A percentile compares a stretch with the other conserved stretches of the same genome.
phyloP scores from a whole-genome alignment of 2,888 invertebrate species.

The Aphelenchoides bicaudatus region DNA sequence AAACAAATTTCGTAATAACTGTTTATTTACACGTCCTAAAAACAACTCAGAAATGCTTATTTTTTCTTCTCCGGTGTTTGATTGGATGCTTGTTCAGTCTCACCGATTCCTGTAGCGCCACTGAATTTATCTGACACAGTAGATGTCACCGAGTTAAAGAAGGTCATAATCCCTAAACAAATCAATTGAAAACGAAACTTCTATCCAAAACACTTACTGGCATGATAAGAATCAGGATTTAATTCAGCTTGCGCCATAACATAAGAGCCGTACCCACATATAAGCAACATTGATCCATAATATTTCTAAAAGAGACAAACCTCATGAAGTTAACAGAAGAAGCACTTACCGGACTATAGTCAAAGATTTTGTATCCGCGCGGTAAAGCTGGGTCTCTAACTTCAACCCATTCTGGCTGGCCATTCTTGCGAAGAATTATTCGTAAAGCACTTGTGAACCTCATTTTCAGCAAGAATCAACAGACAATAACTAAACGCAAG shows the following conservation, averaged over 20 bases:
- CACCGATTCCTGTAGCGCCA: no score
- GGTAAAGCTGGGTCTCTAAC: not conserved
- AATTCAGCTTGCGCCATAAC: conserved; percentile 42
- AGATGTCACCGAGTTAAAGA: no score
- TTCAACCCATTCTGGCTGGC: conserved; percentile 5
- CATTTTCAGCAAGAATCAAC: no score
- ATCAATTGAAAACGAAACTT: not conserved
- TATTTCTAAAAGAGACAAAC: conserved; percentile 9
- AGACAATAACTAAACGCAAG: no score
- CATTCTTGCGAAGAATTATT: not conserved
- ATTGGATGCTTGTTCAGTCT: no score
- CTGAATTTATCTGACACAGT: no score
- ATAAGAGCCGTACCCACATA: conserved; percentile 25
- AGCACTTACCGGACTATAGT: conserved; percentile 16
- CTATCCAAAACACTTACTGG: conserved; percentile 38
- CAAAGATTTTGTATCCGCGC: conserved; percentile 3
- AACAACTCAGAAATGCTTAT: no score
- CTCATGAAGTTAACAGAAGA: not conserved
- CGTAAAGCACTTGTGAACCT: not conserved
- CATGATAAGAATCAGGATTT: conserved; percentile 52
- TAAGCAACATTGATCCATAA: conserved; percentile 2
- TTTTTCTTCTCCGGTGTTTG: no score
- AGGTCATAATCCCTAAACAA: not conserved
- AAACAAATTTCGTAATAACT: no score
- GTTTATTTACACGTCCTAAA: no score